phyloP scores from a whole-genome alignment of 2,113 vertebrate genomes.

The Sorex araneus region DNA sequence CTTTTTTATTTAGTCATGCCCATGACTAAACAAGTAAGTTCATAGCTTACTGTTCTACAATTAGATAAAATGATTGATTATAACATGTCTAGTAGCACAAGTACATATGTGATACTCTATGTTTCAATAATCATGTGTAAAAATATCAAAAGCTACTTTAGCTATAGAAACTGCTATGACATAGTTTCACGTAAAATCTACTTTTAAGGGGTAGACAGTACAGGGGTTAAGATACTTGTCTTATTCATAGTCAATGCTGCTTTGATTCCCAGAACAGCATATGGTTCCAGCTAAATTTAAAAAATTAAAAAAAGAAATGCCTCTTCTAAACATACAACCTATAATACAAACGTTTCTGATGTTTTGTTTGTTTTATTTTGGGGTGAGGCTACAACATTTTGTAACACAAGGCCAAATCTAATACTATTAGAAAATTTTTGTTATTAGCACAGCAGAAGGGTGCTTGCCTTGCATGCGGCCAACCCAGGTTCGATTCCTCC shows the following conservation, averaged over 20 bases:
- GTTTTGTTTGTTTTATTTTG: too few relatives aligned
- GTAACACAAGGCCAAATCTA: not conserved
- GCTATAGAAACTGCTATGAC: not conserved
- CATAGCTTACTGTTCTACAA: not conserved
- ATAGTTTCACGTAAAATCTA: too few relatives aligned
- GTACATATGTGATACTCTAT: not conserved
- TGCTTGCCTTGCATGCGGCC: too few relatives aligned
- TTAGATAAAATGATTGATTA: not conserved
- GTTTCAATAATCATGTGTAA: not conserved
- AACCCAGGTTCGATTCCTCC: too few relatives aligned
- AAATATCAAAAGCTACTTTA: not conserved
- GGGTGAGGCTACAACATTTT: not conserved
- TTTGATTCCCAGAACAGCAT: too few relatives aligned
- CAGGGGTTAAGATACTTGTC: too few relatives aligned
- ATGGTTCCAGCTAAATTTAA: too few relatives aligned
- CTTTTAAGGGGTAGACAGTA: too few relatives aligned
- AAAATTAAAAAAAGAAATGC: too few relatives aligned
- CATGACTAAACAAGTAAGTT: too few relatives aligned
- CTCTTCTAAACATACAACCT: not conserved
- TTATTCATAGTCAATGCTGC: too few relatives aligned
- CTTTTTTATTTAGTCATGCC: not conserved
- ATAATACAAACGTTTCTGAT: not conserved
- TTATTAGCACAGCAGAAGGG: too few relatives aligned
- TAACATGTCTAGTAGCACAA: not conserved
- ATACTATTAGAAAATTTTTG: not conserved